Evolutionary conservation across 2,888 invertebrate genomes (phyloP), one percentile per base, ranked within the genome.

Genomic region (Nemotelus nigrinus): DNA sequence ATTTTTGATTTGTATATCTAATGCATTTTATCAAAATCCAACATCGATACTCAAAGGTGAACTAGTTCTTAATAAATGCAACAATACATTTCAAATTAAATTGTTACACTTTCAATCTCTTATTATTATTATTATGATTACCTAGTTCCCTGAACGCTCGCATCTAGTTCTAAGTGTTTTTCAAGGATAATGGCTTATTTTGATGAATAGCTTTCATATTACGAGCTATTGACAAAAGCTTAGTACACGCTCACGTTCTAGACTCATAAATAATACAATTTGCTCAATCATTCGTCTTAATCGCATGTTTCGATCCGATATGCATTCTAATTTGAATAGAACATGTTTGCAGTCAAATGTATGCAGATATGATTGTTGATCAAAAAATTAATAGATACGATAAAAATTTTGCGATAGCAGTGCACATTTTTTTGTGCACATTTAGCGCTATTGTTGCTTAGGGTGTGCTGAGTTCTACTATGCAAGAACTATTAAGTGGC

Each of bases 1-100:
- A 41, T 63, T 5, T 7, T 63, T 25, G 3, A 8, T 3, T 41
- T 10, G 41, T 1, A 63, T 43, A 7, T 41, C 25, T 5, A 41
- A 25, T 25, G 25, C 25, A 25, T 25, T 25, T 25, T 25, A 63
- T 63, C 63, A 43, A 25, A 63, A 41, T 63, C 8, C 39, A 4
- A 63, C 10, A 39, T 10, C 43, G 4, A 3, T 63, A 68, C n/a
- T 25, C 50, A 68, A 68, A 68, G 68, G 68, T 68, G 50, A 68
- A 68, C 68, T 39, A 68, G 50, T 68, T 68, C 25, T 48, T 50
- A 41, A 68, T 68, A 3, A 25, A 50, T 4, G 43, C 25, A 58
- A 50, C 50, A 5, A 50, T 50, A 8, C 50, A 50, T 5, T 7
- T 5, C 5, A 50, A 50, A 50, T 7, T 8, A 50, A 50, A 25